A percentile compares a stretch with the other conserved stretches of the same genome.
Evolutionary conservation across 92 coral and sea anemone species (phyloP).

Genomic region (Virgularia gustaviana): DNA sequence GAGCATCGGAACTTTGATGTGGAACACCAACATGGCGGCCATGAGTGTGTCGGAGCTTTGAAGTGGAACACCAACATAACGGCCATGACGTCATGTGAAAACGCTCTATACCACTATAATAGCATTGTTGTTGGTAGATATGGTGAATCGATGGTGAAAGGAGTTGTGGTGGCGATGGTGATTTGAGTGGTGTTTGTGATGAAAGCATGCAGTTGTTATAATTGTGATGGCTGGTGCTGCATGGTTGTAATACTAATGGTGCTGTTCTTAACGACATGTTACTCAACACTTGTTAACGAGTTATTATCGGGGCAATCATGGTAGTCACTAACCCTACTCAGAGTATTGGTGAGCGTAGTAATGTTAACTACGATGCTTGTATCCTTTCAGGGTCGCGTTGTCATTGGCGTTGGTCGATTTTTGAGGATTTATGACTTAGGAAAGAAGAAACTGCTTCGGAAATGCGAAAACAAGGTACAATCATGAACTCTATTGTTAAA

Average conservation of each 20-base stretch:
- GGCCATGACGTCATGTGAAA: too few relatives aligned
- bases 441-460: conserved; percentile 88
- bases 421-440: conserved; percentile 91
- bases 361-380: not conserved
- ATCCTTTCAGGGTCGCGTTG: conserved; percentile 94
- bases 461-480: conserved; percentile 97
- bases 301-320: not conserved
- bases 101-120: too few relatives aligned
- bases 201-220: too few relatives aligned
- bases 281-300: not conserved
- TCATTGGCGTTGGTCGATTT: conserved; percentile 91
- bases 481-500: not conserved
- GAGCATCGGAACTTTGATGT: too few relatives aligned
- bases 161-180: too few relatives aligned
- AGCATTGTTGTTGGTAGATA: too few relatives aligned
- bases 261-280: not conserved
- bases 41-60: too few relatives aligned
- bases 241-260: not conserved
- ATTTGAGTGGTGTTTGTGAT: too few relatives aligned
- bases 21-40: too few relatives aligned
- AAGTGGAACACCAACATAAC: too few relatives aligned
- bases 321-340: not conserved
- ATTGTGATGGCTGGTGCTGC: too few relatives aligned
- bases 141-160: too few relatives aligned
- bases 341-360: not conserved